Evolutionary conservation across 2,797 vertebrate genomes (phyloP), one percentile per base, ranked within the genome.

Genomic region (Pogoniulus pusillus): DNA sequence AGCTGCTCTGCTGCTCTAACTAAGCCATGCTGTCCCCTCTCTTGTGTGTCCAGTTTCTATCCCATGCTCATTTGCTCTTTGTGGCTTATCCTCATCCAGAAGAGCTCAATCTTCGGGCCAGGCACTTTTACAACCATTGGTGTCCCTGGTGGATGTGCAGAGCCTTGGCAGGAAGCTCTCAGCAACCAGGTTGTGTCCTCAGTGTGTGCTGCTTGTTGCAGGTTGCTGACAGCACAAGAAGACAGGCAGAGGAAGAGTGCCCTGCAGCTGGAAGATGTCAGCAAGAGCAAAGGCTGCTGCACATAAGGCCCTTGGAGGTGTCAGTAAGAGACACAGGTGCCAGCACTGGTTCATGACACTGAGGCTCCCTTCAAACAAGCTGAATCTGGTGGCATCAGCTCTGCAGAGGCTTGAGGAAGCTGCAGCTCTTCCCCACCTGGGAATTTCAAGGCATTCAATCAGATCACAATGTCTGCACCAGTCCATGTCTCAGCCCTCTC

Each of bases 211-310:
- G 20, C 47, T 91, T 63, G 51, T 94, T 96, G 26, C 87, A 97
- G 96, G 77, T 70, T 97, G 74, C 90, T 97, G 69, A 95, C 93
- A 51, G 87, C 78, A 16, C 95, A 96, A 58, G 93, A 97, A 78
- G 94, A 95, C 90, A 96, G 77, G 81, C 94, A 95, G 82, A 95
- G 69, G 60, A 87, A 96, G 79, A 89, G 57, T 23, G 93, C 93
- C 60, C 78, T 96, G 78, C 94, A 90, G 53, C 93, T 97, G 88
- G 90, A 95, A 63, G 91, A 92, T 55, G 72, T 64, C 83, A 55
- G 54, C 81, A 89, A 90, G 80, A 96, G 57, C 73, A 96, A 85
- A 77, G 94, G 93, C 11, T 97, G 96, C 87, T 97, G 96, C 59
- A 53, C 62, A 22, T 96, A 82, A 90, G 63, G 74, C 71, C 51